Evolutionary conservation across 2,797 vertebrate species (phyloP), one percentile per base, ranked within the genome.

Genomic region (Hoplostethus atlanticus): DNA sequence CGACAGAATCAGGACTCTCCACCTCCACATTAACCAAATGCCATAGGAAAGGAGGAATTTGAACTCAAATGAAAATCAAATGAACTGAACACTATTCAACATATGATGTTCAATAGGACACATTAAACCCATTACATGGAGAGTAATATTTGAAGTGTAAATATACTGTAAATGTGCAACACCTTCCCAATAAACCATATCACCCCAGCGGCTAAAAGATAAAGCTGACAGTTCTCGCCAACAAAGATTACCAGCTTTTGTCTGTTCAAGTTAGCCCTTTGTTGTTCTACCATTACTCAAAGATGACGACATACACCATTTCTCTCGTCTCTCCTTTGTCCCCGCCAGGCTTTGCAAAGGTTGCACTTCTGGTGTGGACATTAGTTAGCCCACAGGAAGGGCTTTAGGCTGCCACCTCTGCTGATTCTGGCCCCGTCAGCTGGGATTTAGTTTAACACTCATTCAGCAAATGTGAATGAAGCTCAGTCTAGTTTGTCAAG

Each of bases 401-500:
- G 90, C 88, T 89, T 89, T 77, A 78, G 82, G 74, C 89, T 61
- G 72, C 77, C 89, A 83, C 76, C 86, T 91, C 87, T 68, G 38
- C 68, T 60, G 38, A 85, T 80, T 91, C 89, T 85, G 84, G 77
- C 84, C 74, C 84, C 0, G 89, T 92, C 89, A 89, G 88, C 88
- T 80, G 83, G 94, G 94, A 90, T 95, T 95, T 95, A 93, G 76
- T 77, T 86, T 92, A 95, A 93, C 84, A 85, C 91, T 86, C 84
- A 91, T 90, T 95, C 94, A 95, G 94, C 93, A 90, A 91, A 92
- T 93, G 91, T 91, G 89, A 93, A 93, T 91, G 91, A 84, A 84
- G 81, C 80, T 30, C 2, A 3, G 71, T 42, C 54, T 69, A n/a
- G 68, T 59, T 66, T 58, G 77, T 70, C 67, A 51, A 67, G 76